Percentiles rank a stretch among this genome's conserved stretches.
Conservation (phyloP, 2,888 invertebrate species). For the Diaphora mendica region DNA sequence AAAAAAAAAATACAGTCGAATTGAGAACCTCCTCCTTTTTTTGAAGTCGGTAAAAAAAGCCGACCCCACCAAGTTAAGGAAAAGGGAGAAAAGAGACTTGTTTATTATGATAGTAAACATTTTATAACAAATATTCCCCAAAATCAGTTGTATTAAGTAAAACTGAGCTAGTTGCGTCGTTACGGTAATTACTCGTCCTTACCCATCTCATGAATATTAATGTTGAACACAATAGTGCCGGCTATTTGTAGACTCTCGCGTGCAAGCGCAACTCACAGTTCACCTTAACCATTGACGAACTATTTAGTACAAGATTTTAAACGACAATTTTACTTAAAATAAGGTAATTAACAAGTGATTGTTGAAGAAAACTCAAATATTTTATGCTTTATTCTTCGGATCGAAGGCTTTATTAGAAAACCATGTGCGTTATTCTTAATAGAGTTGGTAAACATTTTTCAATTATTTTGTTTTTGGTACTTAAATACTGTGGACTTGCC, state of each 20-base stretch:
- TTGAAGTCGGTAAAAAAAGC: too few species aligned
- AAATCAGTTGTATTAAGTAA: background rate
- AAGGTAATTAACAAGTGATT: background rate
- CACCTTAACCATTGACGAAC: background rate
- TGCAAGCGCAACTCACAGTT: constrained; percentile 30
- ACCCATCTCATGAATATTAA: constrained; percentile 46
- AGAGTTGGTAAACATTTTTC: too few species aligned
- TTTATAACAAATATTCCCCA: background rate
- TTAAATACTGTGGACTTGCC: background rate
- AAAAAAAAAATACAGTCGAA: too few species aligned
- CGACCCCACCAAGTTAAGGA: too few species aligned
- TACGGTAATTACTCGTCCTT: constrained; percentile 43
- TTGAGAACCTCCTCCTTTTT: too few species aligned
- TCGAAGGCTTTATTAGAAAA: too few species aligned
- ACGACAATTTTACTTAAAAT: background rate
- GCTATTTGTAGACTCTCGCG: constrained; percentile 48
- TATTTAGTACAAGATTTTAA: background rate
- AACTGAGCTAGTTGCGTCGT: constrained; percentile 2
- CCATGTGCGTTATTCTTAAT: too few species aligned
- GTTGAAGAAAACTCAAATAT: background rate
- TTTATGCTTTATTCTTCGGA: too few species aligned
- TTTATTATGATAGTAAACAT: background rate
- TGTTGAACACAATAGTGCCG: constrained; percentile 35
- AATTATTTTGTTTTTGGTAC: background rate
- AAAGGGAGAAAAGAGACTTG: background rate